Evolutionary conservation across 2,888 invertebrate species (phyloP), one percentile per base, ranked within the genome.

Genomic region (Phaedon cochleariae): DNA sequence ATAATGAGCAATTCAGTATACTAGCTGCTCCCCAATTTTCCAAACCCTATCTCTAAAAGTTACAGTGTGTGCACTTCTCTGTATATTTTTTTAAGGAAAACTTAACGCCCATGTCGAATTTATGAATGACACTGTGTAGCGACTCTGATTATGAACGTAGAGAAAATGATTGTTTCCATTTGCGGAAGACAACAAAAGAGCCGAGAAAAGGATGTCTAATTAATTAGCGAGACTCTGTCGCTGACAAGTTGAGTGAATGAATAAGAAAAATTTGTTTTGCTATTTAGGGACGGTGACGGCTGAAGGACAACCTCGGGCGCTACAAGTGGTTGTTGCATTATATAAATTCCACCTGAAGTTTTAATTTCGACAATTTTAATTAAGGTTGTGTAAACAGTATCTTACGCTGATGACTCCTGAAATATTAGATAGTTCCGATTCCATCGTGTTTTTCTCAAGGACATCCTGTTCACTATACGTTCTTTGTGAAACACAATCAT

Each of bases 241-340:
- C 59, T 59, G 59, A 66, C 66, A 62, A 66, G 66, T 59, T 55
- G 64, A 64, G 59, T 61, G 64, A 64, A 67, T 67, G 64, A 64
- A 64, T 64, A 63, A 64, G 64, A 67, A 67, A 62, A 67, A 67
- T 64, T 7, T 64, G 58, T 64, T 61, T 61, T 64, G 46, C 52
- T 67, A 64, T 64, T 64, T 67, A 67, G 61, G n/a, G 46, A 59
- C 60, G 57, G 34, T 46, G 61, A 37, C 57, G 64, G 37, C 54
- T 45, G 57, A 67, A 52, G 55, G 64, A 60, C 48, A 31, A 29
- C 63, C 59, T 29, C 45, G 26, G 54, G 57, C 59, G 51, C 62
- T 41, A 51, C 48, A 26, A 49, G 53, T 37, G 54, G 54, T 62
- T 51, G 53, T 59, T 59, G 41, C 48, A 54, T 62, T 58, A 62